Base-by-base conservation (phyloP, 2,797 vertebrate species). In the Nasua narica region DNA sequence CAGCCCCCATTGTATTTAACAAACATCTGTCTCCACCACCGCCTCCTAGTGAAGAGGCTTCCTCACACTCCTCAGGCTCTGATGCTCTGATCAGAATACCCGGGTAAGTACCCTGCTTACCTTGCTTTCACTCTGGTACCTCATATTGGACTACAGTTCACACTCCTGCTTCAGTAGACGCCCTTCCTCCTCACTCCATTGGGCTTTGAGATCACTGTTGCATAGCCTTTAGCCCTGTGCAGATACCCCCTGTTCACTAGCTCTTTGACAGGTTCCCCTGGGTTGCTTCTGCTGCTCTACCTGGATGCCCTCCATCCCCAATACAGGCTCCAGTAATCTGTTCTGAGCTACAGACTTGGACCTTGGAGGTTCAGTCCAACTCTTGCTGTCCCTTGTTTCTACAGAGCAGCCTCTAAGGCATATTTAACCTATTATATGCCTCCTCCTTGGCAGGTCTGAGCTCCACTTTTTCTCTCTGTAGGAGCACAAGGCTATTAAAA, bases 261-360 rank as follows among this genome's bases (percentile, higher is more conserved):
- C 19, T 27, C 43, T 69, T 23, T 37, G 3, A 43, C 29, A 4
- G 7, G 23, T 3, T 12, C 4, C n/a, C 58, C 37, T 40, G 19
- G 0, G 35, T 21, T 56, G 27, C 48, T 8, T 16, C 40, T 48
- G 2, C 67, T 43, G 29, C 19, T 21, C 25, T 65, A 9, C 2
- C 1, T 25, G 21, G 50, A 23, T 4, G 8, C 5, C 15, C 10
- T 35, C 14, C 25, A 18, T 10, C 0, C 15, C 2, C 25, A 2
- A 8, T 21, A 78, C 8, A 70, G 13, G 9, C 15, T 25, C n/a
- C 8, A 11, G 13, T 21, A 7, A 25, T 78, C 27, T 65, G 35
- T 21, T 58, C 70, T 67, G 69, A 69, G 37, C 23, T 3, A 10
- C 14, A 35, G 2, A 11, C 60, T n/a, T 4, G 14, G 48, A 37